These are phyloP conservation scores for Ondatra zibethicus DNA, from an alignment of 2,113 vertebrate genomes.

Conservation along the genomic window DNA sequence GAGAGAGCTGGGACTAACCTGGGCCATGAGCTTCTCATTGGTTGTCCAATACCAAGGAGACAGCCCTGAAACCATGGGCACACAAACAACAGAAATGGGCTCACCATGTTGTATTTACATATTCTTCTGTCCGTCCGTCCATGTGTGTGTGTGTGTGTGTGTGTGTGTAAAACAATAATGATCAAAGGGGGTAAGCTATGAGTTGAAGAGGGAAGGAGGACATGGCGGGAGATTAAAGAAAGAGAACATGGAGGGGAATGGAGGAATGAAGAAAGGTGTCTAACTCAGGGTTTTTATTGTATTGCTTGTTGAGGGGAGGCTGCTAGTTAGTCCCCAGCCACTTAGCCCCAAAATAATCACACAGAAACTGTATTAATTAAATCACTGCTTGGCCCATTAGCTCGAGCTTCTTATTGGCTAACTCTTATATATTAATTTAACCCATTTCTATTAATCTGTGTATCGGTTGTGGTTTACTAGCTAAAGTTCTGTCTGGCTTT, in stretches of 20 bases:
- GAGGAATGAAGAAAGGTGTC: fast-evolving
- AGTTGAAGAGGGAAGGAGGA: neutral
- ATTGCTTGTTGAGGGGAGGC: neutral
- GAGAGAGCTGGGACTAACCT: neutral
- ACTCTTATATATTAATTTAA: no score
- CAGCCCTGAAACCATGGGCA: neutral
- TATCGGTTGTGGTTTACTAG: no score
- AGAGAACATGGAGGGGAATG: neutral
- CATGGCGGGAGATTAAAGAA: neutral
- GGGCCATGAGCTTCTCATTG: neutral
- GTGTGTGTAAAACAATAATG: no score
- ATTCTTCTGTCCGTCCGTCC: neutral
- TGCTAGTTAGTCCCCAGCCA: no score
- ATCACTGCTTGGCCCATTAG: no score
- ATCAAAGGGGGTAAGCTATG: neutral
- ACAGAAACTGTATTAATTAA: no score
- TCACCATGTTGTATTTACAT: neutral
- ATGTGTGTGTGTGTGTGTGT: neutral
- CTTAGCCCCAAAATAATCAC: no score
- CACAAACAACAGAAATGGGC: neutral
- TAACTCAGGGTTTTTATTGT: neutral
- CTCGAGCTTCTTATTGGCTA: no score
- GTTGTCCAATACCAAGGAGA: neutral
- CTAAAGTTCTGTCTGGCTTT: no score
- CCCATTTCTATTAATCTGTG: no score